These are phyloP conservation scores for Amia ocellicauda DNA, from an alignment of 2,113 vertebrate species.

Conservation along the genomic window DNA sequence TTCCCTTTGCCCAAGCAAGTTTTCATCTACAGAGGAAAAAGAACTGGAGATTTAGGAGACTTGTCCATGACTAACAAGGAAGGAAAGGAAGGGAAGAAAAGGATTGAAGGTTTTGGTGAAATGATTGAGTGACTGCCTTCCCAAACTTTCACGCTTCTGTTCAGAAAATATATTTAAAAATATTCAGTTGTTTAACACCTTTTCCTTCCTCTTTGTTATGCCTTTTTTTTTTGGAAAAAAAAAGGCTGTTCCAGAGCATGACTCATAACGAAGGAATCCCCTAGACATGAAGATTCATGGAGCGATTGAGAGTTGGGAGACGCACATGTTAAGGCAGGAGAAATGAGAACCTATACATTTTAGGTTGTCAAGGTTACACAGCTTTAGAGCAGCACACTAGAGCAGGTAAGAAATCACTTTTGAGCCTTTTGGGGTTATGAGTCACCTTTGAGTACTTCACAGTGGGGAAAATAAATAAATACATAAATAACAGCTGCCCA, in stretches of 20 bases:
- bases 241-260: constrained; percentile 5
- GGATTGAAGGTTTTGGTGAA: no score
- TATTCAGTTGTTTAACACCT: neutral
- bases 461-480: neutral
- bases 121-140: neutral
- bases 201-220: constrained; percentile 6
- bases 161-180: neutral
- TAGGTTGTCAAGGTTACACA: no score
- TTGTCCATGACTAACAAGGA: no score
- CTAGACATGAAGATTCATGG: neutral
- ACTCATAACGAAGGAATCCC: constrained; percentile 22
- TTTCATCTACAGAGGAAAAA: no score
- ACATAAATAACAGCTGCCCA: neutral
- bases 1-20: no score
- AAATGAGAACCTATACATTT: neutral
- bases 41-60: no score
- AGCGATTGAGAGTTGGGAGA: neutral
- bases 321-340: neutral
- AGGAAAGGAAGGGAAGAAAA: no score
- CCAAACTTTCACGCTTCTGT: neutral
- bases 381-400: no score
- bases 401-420: neutral
- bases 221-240: constrained; percentile 17
- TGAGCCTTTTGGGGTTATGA: no score
- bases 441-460: neutral